These are phyloP conservation scores for Kryphioiulus occultus DNA, from an alignment of 2,888 invertebrate genomes.

Conservation along the genomic window DNA sequence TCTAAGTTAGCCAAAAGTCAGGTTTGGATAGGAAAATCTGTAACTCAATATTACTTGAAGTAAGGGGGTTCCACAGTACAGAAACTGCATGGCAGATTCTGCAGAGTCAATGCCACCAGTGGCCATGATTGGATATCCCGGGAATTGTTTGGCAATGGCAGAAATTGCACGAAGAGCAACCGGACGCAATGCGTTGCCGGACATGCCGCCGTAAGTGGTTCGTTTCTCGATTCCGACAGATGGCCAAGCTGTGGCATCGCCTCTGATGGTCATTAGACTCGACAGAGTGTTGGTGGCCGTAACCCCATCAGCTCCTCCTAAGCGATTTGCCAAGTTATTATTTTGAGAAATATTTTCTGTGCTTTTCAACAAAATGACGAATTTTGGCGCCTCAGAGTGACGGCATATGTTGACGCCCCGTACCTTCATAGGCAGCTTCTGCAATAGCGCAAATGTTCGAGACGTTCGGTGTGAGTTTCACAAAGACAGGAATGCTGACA, in stretches of 20 bases:
- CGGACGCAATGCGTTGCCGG: constrained; percentile 93
- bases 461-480: constrained; percentile 97
- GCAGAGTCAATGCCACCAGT: constrained; percentile 98
- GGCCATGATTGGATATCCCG: constrained; percentile 91
- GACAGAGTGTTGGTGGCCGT: constrained; percentile 98
- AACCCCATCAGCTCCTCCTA: too few species aligned
- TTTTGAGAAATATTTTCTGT: too few species aligned
- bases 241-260: constrained; percentile 90
- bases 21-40: too few species aligned
- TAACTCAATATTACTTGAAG: constrained; percentile 73
- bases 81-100: constrained; percentile 91
- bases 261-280: constrained; percentile 86
- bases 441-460: constrained; percentile 92
- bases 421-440: constrained; percentile 84
- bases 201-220: constrained; percentile 95
- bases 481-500: constrained; percentile 93
- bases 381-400: too few species aligned
- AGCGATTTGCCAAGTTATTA: too few species aligned
- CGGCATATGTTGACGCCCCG: too few species aligned
- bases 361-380: too few species aligned
- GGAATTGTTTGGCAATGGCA: constrained; percentile 81
- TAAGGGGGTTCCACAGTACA: constrained; percentile 90
- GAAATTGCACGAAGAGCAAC: constrained; percentile 92
- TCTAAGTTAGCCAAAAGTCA: too few species aligned
- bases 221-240: constrained; percentile 77